phyloP scores from a whole-genome alignment of 2,888 invertebrate species.

The Crematogaster levior region DNA sequence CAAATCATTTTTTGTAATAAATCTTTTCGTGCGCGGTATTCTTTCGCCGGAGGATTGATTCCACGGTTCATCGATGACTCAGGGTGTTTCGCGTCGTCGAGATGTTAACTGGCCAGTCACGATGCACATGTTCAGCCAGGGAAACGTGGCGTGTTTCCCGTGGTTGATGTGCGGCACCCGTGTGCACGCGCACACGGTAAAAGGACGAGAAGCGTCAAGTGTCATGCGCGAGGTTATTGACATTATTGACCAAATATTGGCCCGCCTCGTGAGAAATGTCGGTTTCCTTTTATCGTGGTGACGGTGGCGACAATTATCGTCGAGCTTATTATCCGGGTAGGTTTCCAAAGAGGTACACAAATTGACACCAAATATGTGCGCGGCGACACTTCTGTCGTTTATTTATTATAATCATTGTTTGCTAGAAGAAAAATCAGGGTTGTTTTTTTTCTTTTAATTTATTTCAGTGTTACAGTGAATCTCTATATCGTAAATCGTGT shows the following conservation, averaged over 20 bases:
- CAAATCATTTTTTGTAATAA: constrained; percentile 9
- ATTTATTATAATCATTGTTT: background rate
- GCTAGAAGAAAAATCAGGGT: background rate
- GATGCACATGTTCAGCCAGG: constrained; percentile 79
- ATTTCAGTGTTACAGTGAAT: background rate
- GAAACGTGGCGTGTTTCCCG: constrained; percentile 75
- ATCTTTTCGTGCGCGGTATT: constrained; percentile 32
- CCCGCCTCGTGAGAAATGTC: constrained; percentile 57
- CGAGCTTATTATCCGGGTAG: background rate
- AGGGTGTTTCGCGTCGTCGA: constrained; percentile 65
- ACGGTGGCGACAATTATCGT: constrained; percentile 12
- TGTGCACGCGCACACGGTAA: constrained; percentile 57
- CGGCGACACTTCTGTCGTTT: background rate
- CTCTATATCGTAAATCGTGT: background rate
- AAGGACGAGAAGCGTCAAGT: constrained; percentile 61
- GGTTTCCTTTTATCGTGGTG: constrained; percentile 50
- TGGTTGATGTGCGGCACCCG: constrained; percentile 56
- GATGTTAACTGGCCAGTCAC: constrained; percentile 82
- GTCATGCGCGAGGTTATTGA: constrained; percentile 78
- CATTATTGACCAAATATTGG: constrained; percentile 80
- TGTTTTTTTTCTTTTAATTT: too few relatives aligned
- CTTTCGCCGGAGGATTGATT: constrained; percentile 59
- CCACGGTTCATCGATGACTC: constrained; percentile 73
- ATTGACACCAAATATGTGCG: background rate
- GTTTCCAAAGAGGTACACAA: background rate